A percentile compares a stretch with the other conserved stretches of the same genome.
Evolutionary conservation across 2,888 invertebrate genomes (phyloP).

Genomic region (Oscheius sp.): DNA sequence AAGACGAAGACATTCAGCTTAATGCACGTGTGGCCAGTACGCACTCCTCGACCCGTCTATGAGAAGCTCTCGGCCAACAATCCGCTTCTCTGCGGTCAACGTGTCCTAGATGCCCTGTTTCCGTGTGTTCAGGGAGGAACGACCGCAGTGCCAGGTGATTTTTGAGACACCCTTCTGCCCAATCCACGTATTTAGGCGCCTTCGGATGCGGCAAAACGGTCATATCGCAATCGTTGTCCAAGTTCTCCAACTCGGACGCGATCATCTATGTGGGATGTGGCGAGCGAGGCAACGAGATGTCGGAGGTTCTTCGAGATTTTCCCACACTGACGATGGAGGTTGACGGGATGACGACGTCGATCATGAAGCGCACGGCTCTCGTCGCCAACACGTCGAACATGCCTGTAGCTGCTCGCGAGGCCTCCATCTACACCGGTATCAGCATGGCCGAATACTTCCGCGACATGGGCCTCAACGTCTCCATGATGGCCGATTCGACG

Average conservation of each 20-base stretch:
- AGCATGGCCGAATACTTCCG: conserved; percentile 90
- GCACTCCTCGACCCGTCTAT: conserved; percentile 94
- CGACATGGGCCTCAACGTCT: conserved; percentile 98
- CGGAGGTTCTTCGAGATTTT: conserved; percentile 94
- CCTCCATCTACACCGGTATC: conserved; percentile 97
- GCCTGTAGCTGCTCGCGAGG: conserved; percentile 99
- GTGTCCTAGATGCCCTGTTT: conserved; percentile 96
- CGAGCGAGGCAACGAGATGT: conserved; percentile 99
- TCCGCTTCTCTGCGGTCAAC: conserved; percentile 95
- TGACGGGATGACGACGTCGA: conserved; percentile 91
- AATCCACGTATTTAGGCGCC: conserved; percentile 78
- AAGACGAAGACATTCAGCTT: conserved; percentile 89
- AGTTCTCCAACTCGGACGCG: conserved; percentile 98
- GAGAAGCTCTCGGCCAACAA: conserved; percentile 98
- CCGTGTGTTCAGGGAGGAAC: conserved; percentile 81
- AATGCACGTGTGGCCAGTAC: conserved; percentile 98
- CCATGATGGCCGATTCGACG: conserved; percentile 99
- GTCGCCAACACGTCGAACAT: conserved; percentile 99
- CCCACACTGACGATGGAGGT: conserved; percentile 97
- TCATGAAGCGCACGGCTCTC: conserved; percentile 98
- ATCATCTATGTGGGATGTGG: conserved; percentile 99
- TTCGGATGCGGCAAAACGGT: conserved; percentile 99
- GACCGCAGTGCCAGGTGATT: conserved; percentile 66
- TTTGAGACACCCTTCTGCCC: neutral
- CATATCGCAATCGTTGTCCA: conserved; percentile 97